Conservation (phyloP, 2,797 vertebrate genomes). For the Leptoclinus maculatus region DNA sequence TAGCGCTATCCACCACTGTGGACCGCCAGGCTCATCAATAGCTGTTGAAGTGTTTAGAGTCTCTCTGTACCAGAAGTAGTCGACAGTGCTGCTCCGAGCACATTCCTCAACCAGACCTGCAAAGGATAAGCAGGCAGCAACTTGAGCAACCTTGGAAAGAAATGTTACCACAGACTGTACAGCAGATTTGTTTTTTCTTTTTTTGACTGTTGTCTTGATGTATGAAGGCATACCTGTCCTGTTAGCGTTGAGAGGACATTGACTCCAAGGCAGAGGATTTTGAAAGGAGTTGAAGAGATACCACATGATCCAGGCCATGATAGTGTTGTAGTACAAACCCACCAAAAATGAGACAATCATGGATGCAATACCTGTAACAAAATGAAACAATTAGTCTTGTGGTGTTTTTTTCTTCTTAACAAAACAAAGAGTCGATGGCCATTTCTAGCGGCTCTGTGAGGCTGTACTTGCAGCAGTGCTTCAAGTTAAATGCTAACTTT, state of each 20-base stretch:
- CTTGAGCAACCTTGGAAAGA: not conserved
- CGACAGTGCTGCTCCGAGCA: conserved; percentile 86
- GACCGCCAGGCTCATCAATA: conserved; percentile 83
- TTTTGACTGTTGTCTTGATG: not conserved
- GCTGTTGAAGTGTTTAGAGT: conserved; percentile 89
- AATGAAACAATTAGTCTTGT: not conserved
- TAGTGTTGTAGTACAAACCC: conserved; percentile 94
- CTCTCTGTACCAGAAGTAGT: conserved; percentile 96
- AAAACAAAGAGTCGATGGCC: not conserved
- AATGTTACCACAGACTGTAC: not conserved
- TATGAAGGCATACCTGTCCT: conserved; percentile 83
- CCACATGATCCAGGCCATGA: conserved; percentile 97
- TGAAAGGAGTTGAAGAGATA: conserved; percentile 99
- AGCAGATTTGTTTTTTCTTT: not conserved
- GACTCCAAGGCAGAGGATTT: conserved; percentile 92
- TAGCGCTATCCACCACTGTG: conserved; percentile 93
- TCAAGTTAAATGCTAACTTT: too few species aligned
- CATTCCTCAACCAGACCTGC: conserved; percentile 88
- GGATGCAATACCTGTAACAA: conserved; percentile 87
- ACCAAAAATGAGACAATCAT: conserved; percentile 91
- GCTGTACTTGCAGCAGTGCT: too few species aligned
- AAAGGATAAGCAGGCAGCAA: not conserved
- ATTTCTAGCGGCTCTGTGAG: not conserved
- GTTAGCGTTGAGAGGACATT: conserved; percentile 87
- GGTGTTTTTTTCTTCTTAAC: not conserved